Base-by-base conservation (phyloP, 2,888 invertebrate genomes). In the Bedellia somnulentella region DNA sequence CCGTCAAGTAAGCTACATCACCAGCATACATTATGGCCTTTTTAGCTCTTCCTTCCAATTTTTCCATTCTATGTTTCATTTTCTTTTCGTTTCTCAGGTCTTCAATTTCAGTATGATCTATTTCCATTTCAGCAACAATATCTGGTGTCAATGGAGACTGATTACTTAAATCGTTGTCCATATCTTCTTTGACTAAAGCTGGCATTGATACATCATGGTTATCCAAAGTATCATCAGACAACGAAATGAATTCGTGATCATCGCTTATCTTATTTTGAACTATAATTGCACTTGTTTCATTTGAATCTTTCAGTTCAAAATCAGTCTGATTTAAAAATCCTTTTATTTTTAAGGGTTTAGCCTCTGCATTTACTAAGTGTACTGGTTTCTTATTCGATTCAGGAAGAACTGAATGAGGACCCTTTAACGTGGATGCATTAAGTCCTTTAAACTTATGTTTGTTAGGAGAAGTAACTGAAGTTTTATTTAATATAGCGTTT, bases 1-100 rank as follows among this genome's bases (percentile, higher is more conserved):
- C 75, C 2, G 75, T 61, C 35, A 75, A 54, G 41, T 68, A 73
- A 4, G 75, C 75, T 8, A 75, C 70, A 39, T 75, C 71, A 17
- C 75, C 73, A n/a, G 75, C 73, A 27, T 70, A 73, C 9, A 73
- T 42, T 32, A 75, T 75, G 24, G 75, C 75, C 44, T 71, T 73
- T 35, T 75, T 75, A 2, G 75, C 75, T 43, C 67, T 73, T 0
- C 62, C 42, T 47, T 75, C 75, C 13, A 71, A 43, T 34, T 47
- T 57, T 33, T 73, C 75, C 13, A 66, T 45, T 43, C 48, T 64
- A 40, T n/a, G n/a, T n/a, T n/a, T n/a, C n/a, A n/a, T n/a, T n/a
- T n/a, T n/a, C n/a, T n/a, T n/a, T n/a, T n/a, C n/a, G n/a, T n/a
- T n/a, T n/a, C n/a, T n/a, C n/a, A n/a, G n/a, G n/a, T n/a, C n/a